phyloP scores from a whole-genome alignment of 2,797 vertebrate genomes.

The Iguana delicatissima region DNA sequence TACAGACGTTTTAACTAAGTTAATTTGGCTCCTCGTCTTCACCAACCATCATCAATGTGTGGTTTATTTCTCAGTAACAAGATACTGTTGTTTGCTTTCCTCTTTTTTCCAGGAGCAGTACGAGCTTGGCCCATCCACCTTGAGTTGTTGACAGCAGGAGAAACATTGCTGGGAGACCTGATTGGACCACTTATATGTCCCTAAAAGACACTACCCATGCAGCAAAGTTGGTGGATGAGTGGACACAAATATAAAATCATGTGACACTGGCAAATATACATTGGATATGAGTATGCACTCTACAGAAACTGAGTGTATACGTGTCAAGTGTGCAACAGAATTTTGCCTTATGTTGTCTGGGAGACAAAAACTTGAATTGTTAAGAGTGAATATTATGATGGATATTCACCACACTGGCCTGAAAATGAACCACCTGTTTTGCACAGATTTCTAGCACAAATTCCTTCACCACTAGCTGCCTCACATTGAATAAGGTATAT shows the following conservation, averaged over 20 bases:
- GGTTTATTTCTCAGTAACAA: neutral
- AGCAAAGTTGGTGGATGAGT: neutral
- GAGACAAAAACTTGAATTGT: neutral
- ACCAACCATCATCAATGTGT: neutral
- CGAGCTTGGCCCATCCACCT: neutral
- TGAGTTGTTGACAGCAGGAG: slow-evolving; percentile 11
- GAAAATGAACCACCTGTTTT: neutral
- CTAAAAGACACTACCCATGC: neutral
- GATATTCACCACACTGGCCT: neutral
- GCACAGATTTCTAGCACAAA: neutral
- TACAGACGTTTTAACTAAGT: neutral
- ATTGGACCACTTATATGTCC: neutral
- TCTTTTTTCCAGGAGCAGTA: slow-evolving; percentile 16
- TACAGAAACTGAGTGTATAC: neutral
- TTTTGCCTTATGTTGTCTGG: neutral
- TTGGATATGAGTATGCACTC: neutral
- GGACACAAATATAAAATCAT: neutral
- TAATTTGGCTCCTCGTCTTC: neutral
- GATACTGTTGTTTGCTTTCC: neutral
- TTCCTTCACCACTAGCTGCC: neutral
- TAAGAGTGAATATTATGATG: neutral
- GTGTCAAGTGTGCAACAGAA: neutral
- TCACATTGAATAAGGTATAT: neutral
- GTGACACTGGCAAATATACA: neutral
- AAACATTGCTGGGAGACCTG: neutral